These are phyloP conservation scores for Acipenser oxyrinchus DNA, from an alignment of 2,797 vertebrate species.

Conservation along the genomic window DNA sequence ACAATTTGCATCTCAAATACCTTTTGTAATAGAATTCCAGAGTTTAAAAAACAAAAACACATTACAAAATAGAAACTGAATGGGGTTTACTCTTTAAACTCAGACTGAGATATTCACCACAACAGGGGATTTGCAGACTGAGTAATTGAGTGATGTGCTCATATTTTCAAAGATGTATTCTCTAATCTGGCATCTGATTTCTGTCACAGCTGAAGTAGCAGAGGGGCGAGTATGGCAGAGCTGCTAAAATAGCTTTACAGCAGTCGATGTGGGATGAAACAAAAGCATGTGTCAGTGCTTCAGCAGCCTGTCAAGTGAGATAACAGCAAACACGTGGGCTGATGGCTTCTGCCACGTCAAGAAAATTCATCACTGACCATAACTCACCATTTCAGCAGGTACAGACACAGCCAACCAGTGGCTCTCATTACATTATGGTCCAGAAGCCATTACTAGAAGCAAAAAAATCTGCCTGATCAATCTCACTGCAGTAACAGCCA, in stretches of 20 bases:
- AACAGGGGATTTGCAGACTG: background rate
- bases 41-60: no score
- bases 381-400: background rate
- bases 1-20: no score
- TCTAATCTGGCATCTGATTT: constrained; percentile 17
- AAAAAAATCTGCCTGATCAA: background rate
- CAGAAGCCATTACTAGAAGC: background rate
- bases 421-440: background rate
- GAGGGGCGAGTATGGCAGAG: constrained; percentile 8
- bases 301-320: constrained; percentile 42
- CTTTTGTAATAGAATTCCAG: no score
- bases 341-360: background rate
- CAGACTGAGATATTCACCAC: no score
- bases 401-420: background rate
- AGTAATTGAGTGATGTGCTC: background rate
- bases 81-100: no score
- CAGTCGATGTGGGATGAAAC: constrained; percentile 38
- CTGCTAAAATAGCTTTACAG: constrained; percentile 17
- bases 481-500: no score
- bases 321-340: constrained; percentile 22
- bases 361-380: background rate
- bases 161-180: background rate
- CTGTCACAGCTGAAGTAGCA: background rate
- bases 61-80: no score
- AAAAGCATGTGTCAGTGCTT: constrained; percentile 44